Evolutionary conservation across 2,113 vertebrate species (phyloP), one percentile per base, ranked within the genome.

Genomic region (Ardeotis arabs): DNA sequence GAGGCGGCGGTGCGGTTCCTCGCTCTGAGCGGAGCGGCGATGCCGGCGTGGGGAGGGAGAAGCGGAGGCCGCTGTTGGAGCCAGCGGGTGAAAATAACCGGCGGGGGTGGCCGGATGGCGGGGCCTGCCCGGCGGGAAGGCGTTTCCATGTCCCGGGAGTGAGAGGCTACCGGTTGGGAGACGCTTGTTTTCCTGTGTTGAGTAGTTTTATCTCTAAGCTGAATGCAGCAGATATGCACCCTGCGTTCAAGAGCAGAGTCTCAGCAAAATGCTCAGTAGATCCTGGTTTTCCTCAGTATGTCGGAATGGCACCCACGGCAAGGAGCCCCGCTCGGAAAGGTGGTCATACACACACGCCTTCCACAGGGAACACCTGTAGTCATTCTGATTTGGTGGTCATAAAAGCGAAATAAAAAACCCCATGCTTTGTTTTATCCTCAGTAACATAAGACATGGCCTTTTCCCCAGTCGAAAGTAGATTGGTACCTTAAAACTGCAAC

Each of bases 251-350:
- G 8, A 37, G 39, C 3, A 12, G 55, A 53, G 23, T 8, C 9
- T 4, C 16, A 33, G 24, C 29, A 7, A 27, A 5, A 7, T 2
- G 31, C 12, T 73, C 21, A 0, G 1, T 5, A 50, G 31, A 6
- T 53, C 24, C 10, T 8, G 7, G 1, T 84, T 37, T 47, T 44
- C 29, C 35, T 62, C 39, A 7, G 20, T 28, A 0, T 12, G 27
- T 37, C 2, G 21, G 16, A 52, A 8, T 21, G 15, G 25, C 63
- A 49, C 3, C 5, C 4, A 25, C 28, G 31, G 20, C 14, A 18
- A 31, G 23, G 29, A 87, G 49, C 24, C 13, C 19, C 1, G 53
- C 2, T 1, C 0, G 0, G 22, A 13, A 17, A 2, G 33, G 59
- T 12, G 64, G 3, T 7, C 55, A 21, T 37, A 27, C 25, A 35